These are phyloP conservation scores for Philonicus albiceps DNA, from an alignment of 2,888 invertebrate genomes.

Conservation along the genomic window DNA sequence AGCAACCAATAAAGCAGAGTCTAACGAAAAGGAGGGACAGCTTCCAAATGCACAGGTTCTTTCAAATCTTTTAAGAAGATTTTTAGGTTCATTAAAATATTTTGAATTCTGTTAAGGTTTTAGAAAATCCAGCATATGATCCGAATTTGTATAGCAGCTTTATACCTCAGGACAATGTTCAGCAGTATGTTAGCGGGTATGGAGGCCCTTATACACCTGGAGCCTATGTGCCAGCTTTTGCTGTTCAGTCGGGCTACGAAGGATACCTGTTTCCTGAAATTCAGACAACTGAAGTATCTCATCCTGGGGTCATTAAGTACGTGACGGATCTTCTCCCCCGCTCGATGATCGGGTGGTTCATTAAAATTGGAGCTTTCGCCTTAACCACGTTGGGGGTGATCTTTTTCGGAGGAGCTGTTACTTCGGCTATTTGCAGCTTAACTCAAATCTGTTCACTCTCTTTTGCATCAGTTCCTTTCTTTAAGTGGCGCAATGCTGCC, in stretches of 20 bases:
- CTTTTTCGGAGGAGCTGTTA: slow-evolving; percentile 66
- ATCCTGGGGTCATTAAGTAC: slow-evolving; percentile 50
- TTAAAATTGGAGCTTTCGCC: slow-evolving; percentile 63
- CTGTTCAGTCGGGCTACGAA: slow-evolving; percentile 63
- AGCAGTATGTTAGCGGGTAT: slow-evolving; percentile 59
- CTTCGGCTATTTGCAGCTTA: slow-evolving; percentile 66
- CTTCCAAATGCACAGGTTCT: slow-evolving; percentile 43
- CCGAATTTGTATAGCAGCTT: slow-evolving; percentile 54
- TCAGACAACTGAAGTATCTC: slow-evolving; percentile 48
- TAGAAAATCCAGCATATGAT: slow-evolving; percentile 55
- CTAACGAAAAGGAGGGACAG: slow-evolving; percentile 41
- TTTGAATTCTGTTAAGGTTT: slow-evolving; percentile 40
- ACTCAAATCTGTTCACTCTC: slow-evolving; percentile 68
- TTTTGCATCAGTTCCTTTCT: slow-evolving; percentile 56
- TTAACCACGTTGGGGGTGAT: slow-evolving; percentile 63
- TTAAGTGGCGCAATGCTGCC: slow-evolving; percentile 55
- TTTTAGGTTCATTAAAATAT: not conserved
- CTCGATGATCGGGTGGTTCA: slow-evolving; percentile 58
- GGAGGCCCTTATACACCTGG: slow-evolving; percentile 50
- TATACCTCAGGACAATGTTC: slow-evolving; percentile 59
- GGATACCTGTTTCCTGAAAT: slow-evolving; percentile 61
- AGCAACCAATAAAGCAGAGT: slow-evolving; percentile 1
- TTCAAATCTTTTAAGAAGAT: not conserved
- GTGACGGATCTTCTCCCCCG: slow-evolving; percentile 54
- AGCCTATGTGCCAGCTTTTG: slow-evolving; percentile 55